Evolutionary conservation across 2,888 invertebrate species (phyloP).

Genomic region (Atethmia centrago): DNA sequence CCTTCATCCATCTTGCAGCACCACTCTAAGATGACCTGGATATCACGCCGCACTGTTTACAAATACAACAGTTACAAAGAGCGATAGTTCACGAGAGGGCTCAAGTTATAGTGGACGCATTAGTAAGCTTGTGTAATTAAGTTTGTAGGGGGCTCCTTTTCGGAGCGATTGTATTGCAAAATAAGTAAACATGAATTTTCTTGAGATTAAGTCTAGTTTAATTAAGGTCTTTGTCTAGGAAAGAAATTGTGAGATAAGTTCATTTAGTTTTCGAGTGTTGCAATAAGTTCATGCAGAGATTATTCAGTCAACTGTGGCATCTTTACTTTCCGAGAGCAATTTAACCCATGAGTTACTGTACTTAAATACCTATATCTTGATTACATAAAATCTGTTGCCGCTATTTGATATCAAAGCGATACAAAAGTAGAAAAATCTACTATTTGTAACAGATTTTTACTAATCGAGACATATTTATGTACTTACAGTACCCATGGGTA

Average conservation of each 20-base stretch:
- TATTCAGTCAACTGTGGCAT: no score
- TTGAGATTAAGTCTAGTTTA: constrained; percentile 18
- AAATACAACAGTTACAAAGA: constrained; percentile 50
- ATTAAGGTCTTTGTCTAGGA: background rate
- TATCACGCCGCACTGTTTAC: constrained; percentile 45
- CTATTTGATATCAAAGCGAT: no score
- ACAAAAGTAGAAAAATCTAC: no score
- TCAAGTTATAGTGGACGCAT: constrained; percentile 61
- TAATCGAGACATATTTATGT: no score
- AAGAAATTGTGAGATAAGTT: background rate
- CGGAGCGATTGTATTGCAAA: constrained; percentile 40
- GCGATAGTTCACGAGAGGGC: constrained; percentile 38
- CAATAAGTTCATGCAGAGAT: no score
- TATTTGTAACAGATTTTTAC: no score
- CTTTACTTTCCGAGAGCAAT: no score
- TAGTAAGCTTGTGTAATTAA: constrained; percentile 66
- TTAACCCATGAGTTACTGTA: no score
- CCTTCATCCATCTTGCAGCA: constrained; percentile 57
- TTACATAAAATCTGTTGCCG: no score
- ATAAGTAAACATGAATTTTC: constrained; percentile 36
- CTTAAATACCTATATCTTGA: no score
- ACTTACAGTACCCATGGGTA: no score
- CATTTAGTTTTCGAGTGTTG: no score
- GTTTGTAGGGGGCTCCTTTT: constrained; percentile 26
- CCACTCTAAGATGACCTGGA: constrained; percentile 58